Evolutionary conservation across 2,888 invertebrate species (phyloP).

Genomic region (Argyresthia albistria): DNA sequence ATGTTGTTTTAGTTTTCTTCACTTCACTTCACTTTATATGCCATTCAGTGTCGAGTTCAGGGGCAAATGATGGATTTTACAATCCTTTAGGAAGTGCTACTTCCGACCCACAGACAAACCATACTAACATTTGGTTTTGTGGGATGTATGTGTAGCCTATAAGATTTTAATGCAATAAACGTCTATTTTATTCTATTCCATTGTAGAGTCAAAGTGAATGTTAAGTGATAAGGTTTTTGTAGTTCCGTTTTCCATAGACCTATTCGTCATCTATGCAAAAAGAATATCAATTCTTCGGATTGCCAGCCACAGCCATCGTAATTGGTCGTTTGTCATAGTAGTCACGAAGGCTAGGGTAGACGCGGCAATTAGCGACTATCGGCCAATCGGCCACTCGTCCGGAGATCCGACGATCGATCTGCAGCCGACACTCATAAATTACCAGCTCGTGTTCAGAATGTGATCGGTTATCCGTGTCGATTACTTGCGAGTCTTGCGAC

Average conservation of each 20-base stretch:
- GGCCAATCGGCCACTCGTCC: slow-evolving; percentile 1
- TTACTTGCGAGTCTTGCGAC: no score
- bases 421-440: slow-evolving; percentile 10
- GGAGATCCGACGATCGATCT: slow-evolving; percentile 22
- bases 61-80: not conserved
- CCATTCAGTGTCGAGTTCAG: not conserved
- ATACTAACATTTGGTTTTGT: no score
- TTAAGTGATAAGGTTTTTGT: no score
- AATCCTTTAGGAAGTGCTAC: no score
- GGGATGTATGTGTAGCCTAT: no score
- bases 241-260: no score
- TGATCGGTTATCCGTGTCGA: not conserved
- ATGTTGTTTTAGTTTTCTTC: not conserved
- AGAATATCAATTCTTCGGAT: not conserved
- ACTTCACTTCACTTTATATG: not conserved
- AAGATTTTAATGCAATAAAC: no score
- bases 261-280: not conserved
- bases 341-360: slow-evolving; percentile 11
- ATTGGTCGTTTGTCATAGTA: slow-evolving; percentile 20
- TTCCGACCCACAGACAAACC: no score
- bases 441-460: not conserved
- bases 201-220: no score
- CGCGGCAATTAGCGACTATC: slow-evolving; percentile 22
- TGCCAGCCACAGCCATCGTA: not conserved
- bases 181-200: no score